Evolutionary conservation across 2,113 vertebrate genomes (phyloP).

Genomic region (Cettia cetti): DNA sequence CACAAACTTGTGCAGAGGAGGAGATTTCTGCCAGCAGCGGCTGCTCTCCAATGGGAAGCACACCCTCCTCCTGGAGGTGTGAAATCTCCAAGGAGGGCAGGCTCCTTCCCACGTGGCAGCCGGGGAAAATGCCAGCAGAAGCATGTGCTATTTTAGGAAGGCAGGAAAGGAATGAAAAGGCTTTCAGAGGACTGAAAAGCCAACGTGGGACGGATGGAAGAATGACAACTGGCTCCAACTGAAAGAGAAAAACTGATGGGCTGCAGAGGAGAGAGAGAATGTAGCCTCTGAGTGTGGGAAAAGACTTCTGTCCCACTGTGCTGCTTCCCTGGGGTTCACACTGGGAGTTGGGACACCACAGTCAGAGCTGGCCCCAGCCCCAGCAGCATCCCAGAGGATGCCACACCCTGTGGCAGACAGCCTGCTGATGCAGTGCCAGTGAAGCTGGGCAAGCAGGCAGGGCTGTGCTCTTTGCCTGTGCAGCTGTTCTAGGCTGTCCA

Average conservation of each 20-base stretch:
- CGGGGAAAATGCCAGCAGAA: conserved; percentile 33
- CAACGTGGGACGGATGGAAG: neutral
- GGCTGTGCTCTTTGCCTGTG: neutral
- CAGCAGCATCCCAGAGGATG: neutral
- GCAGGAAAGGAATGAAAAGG: conserved; percentile 2
- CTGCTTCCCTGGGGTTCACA: rapidly evolving
- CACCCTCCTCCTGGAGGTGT: conserved; percentile 33
- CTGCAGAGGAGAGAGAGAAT: neutral
- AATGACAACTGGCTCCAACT: neutral
- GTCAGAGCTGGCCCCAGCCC: too few relatives aligned
- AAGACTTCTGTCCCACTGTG: neutral
- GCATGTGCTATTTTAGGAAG: conserved; percentile 33
- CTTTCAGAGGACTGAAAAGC: conserved; percentile 17
- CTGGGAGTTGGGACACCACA: neutral
- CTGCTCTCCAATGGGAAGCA: conserved; percentile 14
- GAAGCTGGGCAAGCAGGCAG: rapidly evolving
- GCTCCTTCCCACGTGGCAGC: conserved; percentile 42
- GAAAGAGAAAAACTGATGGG: neutral
- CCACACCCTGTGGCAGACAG: neutral
- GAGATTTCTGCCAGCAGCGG: conserved; percentile 21
- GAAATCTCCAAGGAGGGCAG: conserved; percentile 44
- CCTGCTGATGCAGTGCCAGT: neutral
- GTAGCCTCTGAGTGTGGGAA: neutral
- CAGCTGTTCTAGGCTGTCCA: rapidly evolving
- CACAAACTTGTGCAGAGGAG: conserved; percentile 11